A percentile compares a stretch with the other conserved stretches of the same genome.
These are phyloP conservation scores for Bucorvus abyssinicus DNA, from an alignment of 2,797 vertebrate species.

Conservation along the genomic window DNA sequence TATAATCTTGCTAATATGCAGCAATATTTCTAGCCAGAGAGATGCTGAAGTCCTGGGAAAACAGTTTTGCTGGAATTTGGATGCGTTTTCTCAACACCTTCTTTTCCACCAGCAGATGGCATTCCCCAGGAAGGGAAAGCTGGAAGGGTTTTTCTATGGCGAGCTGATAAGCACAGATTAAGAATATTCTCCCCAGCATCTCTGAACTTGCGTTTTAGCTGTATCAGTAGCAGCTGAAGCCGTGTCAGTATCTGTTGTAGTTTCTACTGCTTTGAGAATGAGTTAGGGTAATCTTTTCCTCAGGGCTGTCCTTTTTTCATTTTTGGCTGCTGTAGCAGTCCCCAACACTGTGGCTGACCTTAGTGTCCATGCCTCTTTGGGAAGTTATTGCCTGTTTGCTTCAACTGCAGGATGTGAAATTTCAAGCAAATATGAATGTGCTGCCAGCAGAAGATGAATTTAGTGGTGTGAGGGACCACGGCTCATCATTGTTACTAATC, in stretches of 20 bases:
- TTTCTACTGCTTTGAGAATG: neutral
- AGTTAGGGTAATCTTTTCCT: neutral
- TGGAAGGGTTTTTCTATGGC: neutral
- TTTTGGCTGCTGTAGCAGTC: neutral
- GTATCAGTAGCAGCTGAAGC: neutral
- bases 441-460: neutral
- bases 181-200: neutral
- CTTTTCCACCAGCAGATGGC: neutral
- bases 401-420: neutral
- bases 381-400: neutral
- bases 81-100: neutral
- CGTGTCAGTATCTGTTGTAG: neutral
- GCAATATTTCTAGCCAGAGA: neutral
- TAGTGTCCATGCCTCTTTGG: neutral
- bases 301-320: neutral
- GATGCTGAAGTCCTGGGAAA: neutral
- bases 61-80: neutral
- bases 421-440: neutral
- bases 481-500: neutral
- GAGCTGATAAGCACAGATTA: neutral
- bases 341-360: neutral
- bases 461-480: neutral
- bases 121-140: neutral
- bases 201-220: neutral
- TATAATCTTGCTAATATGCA: neutral